phyloP scores from a whole-genome alignment of 1,140 invertebrate species.

The Calycopis cecrops region DNA sequence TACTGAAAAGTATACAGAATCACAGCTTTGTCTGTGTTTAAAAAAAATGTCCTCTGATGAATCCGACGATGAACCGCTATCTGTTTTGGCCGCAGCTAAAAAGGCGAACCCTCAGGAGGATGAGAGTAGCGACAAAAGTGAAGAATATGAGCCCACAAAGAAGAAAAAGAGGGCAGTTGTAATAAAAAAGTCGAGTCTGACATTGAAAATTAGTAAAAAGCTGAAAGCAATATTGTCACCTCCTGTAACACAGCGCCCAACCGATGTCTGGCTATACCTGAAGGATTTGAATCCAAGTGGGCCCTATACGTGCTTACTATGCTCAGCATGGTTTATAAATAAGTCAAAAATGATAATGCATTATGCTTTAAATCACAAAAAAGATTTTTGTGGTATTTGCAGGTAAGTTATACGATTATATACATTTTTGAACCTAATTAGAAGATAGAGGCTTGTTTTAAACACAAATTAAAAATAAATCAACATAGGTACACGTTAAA shows the following conservation, averaged over 20 bases:
- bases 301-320: conserved; percentile 65
- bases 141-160: conserved; percentile 20
- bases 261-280: conserved; percentile 68
- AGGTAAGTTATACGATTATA: conserved; percentile 38
- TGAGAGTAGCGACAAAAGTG: conserved; percentile 26
- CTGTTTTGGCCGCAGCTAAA: conserved; percentile 57
- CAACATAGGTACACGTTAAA: too few species aligned
- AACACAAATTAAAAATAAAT: too few species aligned
- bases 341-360: conserved; percentile 63
- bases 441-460: too few species aligned
- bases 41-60: conserved; percentile 56
- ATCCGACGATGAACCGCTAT: conserved; percentile 66
- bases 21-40: too few species aligned
- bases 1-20: too few species aligned
- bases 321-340: conserved; percentile 68
- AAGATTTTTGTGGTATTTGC: conserved; percentile 70
- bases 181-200: conserved; percentile 38
- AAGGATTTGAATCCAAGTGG: conserved; percentile 64
- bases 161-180: conserved; percentile 33
- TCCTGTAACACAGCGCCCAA: conserved; percentile 46
- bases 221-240: conserved; percentile 28
- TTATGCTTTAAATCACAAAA: conserved; percentile 66
- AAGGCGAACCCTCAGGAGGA: conserved; percentile 35
- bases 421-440: too few species aligned
- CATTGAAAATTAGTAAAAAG: conserved; percentile 42